A percentile compares a stretch with the other conserved stretches of the same genome.
These are phyloP conservation scores for Oxyteleia sp. DNA, from an alignment of 2,888 invertebrate genomes.

Conservation along the genomic window DNA sequence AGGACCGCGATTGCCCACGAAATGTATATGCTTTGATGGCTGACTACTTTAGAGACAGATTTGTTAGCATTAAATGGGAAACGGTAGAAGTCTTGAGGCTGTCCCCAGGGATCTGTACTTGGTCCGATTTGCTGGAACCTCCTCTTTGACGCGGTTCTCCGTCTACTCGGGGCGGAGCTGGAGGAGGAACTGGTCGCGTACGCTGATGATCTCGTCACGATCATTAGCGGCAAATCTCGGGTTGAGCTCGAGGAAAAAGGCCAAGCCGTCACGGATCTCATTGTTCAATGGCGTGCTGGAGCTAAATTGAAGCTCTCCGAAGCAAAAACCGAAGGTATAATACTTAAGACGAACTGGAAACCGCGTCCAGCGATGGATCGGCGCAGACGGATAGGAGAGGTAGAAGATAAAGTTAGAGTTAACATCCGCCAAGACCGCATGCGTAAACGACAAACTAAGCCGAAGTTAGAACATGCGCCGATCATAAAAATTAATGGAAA, in stretches of 20 bases:
- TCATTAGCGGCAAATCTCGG: conserved; percentile 44
- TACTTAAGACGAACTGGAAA: too few relatives aligned
- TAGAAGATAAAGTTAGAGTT: too few relatives aligned
- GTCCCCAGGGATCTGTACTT: conserved; percentile 70
- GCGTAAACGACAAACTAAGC: background rate
- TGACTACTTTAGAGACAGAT: conserved; percentile 53
- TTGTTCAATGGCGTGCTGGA: background rate
- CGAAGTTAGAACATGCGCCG: too few relatives aligned
- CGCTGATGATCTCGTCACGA: conserved; percentile 59
- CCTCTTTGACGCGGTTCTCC: conserved; percentile 67
- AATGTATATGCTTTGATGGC: conserved; percentile 54
- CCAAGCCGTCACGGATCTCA: conserved; percentile 31
- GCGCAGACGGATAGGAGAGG: too few relatives aligned
- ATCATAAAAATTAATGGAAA: too few relatives aligned
- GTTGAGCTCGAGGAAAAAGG: conserved; percentile 25
- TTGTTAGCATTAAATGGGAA: conserved; percentile 13
- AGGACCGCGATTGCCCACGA: conserved; percentile 33
- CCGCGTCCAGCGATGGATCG: too few relatives aligned
- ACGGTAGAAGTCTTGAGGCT: conserved; percentile 48
- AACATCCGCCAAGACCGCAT: conserved; percentile 1
- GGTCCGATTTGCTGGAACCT: conserved; percentile 72
- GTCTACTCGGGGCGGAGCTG: conserved; percentile 14
- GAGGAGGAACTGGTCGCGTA: conserved; percentile 54
- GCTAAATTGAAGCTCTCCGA: conserved; percentile 51
- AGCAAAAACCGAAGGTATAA: conserved; percentile 29